phyloP scores from a whole-genome alignment of 2,113 vertebrate species.

The Platysternon megacephalum region DNA sequence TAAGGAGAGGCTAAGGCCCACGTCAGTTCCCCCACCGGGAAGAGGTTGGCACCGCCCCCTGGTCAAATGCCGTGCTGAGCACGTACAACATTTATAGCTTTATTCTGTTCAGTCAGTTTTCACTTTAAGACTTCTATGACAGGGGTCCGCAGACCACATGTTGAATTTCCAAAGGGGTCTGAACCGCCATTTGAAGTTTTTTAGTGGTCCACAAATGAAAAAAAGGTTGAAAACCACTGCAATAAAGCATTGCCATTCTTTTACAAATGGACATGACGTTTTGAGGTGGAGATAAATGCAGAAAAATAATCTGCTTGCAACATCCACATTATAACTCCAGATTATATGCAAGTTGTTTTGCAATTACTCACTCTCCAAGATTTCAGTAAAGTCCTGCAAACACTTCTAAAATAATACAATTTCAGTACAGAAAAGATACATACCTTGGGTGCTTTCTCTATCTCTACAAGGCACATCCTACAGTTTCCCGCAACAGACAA shows the following conservation, averaged over 20 bases:
- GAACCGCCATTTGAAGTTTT: not conserved
- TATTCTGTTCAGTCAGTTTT: not conserved
- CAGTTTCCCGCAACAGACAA: conserved; percentile 96
- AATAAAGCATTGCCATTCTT: no score
- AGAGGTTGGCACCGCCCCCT: not conserved
- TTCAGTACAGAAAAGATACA: conserved; percentile 3
- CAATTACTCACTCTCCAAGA: not conserved
- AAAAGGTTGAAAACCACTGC: not conserved
- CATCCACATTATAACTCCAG: not conserved
- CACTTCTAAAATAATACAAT: not conserved
- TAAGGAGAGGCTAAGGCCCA: not conserved
- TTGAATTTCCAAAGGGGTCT: not conserved
- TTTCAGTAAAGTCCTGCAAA: not conserved
- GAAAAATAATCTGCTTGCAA: not conserved
- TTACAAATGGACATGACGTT: not conserved
- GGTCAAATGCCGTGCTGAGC: not conserved
- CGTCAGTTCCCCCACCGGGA: not conserved
- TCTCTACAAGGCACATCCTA: conserved; percentile 97
- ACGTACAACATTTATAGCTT: not conserved
- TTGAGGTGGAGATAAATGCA: not conserved
- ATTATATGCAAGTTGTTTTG: not conserved
- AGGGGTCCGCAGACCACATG: not conserved
- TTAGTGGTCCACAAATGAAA: not conserved
- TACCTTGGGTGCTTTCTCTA: conserved; percentile 96
- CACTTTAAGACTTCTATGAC: not conserved